Percentiles rank a stretch among this genome's conserved stretches.
phyloP scores from a whole-genome alignment of 2,888 invertebrate species.

The Embidobia sp. region DNA sequence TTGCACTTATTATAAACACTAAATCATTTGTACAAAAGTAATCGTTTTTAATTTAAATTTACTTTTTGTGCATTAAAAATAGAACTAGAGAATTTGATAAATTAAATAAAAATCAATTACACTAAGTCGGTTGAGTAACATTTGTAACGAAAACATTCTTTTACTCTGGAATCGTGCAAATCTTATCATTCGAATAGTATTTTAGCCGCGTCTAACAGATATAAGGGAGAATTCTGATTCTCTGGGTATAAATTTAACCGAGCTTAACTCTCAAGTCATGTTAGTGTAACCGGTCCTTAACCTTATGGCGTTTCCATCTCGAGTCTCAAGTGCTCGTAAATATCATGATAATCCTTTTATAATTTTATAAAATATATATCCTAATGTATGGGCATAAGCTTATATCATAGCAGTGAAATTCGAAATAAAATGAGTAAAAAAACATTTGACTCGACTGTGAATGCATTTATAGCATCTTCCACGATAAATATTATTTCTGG shows the following conservation, averaged over 20 bases:
- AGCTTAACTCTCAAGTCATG: conserved; percentile 58
- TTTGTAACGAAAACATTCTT: conserved; percentile 30
- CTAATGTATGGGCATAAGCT: conserved; percentile 9
- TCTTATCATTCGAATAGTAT: conserved; percentile 57
- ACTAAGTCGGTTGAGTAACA: neutral
- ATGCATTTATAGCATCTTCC: too few species aligned
- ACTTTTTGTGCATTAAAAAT: neutral
- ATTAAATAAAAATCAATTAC: neutral
- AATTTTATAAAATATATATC: conserved; percentile 51
- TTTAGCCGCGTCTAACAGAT: conserved; percentile 52
- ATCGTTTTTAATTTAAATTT: neutral
- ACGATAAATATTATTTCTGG: too few species aligned
- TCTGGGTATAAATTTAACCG: conserved; percentile 58
- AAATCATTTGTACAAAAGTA: too few species aligned
- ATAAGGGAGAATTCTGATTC: conserved; percentile 61
- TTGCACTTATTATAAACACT: too few species aligned
- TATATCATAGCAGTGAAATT: conserved; percentile 12
- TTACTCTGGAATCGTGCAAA: conserved; percentile 34
- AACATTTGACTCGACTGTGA: too few species aligned
- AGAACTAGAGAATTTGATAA: too few species aligned
- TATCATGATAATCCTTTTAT: conserved; percentile 57
- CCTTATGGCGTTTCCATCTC: conserved; percentile 61
- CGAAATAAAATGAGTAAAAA: conserved; percentile 5
- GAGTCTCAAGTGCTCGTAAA: conserved; percentile 50
- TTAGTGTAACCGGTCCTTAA: conserved; percentile 58